Conservation (phyloP, 2,888 invertebrate species). For the Oligia fasciuncula region DNA sequence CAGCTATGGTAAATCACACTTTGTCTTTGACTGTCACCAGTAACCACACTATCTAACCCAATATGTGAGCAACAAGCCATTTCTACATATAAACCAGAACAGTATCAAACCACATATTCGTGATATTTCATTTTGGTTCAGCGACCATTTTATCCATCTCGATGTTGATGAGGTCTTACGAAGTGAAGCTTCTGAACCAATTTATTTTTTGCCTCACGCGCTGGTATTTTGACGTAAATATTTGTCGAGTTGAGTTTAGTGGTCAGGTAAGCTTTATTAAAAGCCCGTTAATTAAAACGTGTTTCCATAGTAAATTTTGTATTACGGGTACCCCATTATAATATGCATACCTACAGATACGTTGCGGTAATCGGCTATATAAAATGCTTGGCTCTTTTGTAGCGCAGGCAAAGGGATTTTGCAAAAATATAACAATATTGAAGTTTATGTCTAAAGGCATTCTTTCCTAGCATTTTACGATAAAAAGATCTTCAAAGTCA, state of each 20-base stretch:
- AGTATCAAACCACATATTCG: background rate
- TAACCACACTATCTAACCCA: background rate
- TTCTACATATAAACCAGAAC: background rate
- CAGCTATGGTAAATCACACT: background rate
- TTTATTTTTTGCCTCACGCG: background rate
- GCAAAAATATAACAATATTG: background rate
- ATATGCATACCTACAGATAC: background rate
- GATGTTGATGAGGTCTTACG: background rate
- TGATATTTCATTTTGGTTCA: background rate
- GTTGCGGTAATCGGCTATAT: background rate
- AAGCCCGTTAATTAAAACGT: conserved; percentile 29
- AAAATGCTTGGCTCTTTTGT: background rate
- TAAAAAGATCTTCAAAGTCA: background rate
- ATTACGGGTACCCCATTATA: conserved; percentile 9
- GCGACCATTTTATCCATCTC: background rate
- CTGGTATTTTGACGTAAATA: conserved; percentile 50
- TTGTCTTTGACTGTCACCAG: background rate
- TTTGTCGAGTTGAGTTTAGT: conserved; percentile 17
- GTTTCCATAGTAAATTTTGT: conserved; percentile 12
- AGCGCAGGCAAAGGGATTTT: background rate
- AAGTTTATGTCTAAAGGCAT: background rate
- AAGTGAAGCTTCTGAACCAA: conserved; percentile 14
- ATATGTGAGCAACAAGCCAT: background rate
- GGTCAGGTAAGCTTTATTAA: conserved; percentile 56
- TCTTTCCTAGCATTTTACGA: background rate